A percentile compares a stretch with the other conserved stretches of the same genome.
These are phyloP conservation scores for Nebria brevicollis DNA, from an alignment of 2,888 invertebrate species.

Conservation along the genomic window DNA sequence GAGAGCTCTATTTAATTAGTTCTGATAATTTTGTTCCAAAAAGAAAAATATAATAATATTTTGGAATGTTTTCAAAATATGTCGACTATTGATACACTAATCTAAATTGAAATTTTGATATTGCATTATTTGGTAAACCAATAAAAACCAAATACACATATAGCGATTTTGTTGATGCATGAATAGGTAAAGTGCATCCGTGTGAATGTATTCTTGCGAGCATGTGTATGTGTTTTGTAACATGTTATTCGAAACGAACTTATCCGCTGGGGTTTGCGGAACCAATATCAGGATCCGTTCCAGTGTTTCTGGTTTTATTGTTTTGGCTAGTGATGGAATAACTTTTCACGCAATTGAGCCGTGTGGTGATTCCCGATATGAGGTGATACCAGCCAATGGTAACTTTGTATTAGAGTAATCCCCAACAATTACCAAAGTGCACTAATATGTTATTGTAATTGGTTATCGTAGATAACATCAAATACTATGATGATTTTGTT, in stretches of 20 bases:
- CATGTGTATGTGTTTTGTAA: background rate
- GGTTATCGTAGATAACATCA: background rate
- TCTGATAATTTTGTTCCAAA: too few species aligned
- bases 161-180: too few species aligned
- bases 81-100: too few species aligned
- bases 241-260: background rate
- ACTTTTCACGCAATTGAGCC: conserved; percentile 42
- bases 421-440: conserved; percentile 9
- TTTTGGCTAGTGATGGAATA: conserved; percentile 26
- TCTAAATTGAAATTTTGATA: too few species aligned
- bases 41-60: too few species aligned
- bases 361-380: conserved; percentile 13
- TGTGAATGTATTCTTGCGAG: background rate
- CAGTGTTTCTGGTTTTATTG: conserved; percentile 34
- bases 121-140: too few species aligned
- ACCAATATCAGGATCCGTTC: conserved; percentile 2
- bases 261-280: conserved; percentile 1
- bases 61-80: too few species aligned
- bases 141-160: too few species aligned
- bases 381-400: conserved; percentile 22
- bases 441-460: conserved; percentile 31
- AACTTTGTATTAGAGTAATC: conserved; percentile 33
- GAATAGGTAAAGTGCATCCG: background rate
- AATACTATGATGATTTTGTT: too few species aligned
- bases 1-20: too few species aligned